Conservation (phyloP, 2,888 invertebrate species). For the Norana najaformis region DNA sequence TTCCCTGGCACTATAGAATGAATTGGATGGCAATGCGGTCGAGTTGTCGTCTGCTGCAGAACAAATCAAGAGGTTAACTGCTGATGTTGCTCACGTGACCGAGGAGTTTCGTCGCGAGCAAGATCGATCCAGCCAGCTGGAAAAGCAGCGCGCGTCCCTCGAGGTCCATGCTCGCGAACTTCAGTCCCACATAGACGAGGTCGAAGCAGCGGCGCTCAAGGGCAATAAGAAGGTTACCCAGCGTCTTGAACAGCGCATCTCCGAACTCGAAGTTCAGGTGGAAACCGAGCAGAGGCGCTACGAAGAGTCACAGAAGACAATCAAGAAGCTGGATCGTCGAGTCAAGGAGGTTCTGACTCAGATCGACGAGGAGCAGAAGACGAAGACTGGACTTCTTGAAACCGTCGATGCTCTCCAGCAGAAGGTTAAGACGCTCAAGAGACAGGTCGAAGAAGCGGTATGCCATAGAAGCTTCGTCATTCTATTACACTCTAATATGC, state of each 20-base stretch:
- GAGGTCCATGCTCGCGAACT: constrained; percentile 98
- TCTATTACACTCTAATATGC: not conserved
- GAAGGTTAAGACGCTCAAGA: constrained; percentile 99
- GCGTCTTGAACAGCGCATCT: constrained; percentile 85
- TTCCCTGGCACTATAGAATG: constrained; percentile 68
- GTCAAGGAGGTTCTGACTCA: constrained; percentile 75
- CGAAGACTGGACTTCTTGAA: constrained; percentile 99
- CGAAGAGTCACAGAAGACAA: constrained; percentile 97
- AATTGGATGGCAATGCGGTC: constrained; percentile 95
- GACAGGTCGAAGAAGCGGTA: constrained; percentile 97
- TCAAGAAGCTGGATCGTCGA: constrained; percentile 92
- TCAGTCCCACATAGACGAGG: constrained; percentile 87
- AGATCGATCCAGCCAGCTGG: constrained; percentile 96
- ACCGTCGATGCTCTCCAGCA: constrained; percentile 94
- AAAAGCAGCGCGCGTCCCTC: constrained; percentile 95
- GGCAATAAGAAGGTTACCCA: constrained; percentile 97
- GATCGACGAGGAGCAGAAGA: constrained; percentile 96
- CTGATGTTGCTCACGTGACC: constrained; percentile 92
- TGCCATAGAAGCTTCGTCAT: constrained; percentile 51
- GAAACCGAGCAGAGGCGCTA: constrained; percentile 98
- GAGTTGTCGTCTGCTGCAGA: constrained; percentile 99
- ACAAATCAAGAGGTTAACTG: constrained; percentile 61
- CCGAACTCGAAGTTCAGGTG: constrained; percentile 74
- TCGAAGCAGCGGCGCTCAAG: constrained; percentile 94
- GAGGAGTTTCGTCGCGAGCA: constrained; percentile 99